Evolutionary conservation across 2,113 vertebrate species (phyloP).

Genomic region (Oreocharis arfaki): DNA sequence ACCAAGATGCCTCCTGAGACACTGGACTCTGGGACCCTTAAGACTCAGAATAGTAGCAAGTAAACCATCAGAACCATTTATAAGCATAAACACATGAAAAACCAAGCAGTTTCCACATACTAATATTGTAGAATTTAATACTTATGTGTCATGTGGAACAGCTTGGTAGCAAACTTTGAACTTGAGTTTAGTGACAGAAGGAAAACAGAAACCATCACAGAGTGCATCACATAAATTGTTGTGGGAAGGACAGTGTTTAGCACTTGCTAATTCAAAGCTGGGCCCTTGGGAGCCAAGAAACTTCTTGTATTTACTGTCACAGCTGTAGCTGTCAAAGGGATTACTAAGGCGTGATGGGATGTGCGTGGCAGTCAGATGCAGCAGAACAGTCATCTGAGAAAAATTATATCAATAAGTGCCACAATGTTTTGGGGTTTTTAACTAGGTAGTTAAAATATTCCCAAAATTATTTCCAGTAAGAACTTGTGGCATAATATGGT

Average conservation of each 20-base stretch:
- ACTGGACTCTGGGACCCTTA: neutral
- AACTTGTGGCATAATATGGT: neutral
- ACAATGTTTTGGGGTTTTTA: neutral
- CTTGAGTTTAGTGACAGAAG: neutral
- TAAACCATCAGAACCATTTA: neutral
- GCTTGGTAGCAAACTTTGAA: neutral
- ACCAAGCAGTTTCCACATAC: neutral
- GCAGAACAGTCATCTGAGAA: neutral
- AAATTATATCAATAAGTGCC: neutral
- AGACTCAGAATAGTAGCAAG: neutral
- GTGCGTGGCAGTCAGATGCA: neutral
- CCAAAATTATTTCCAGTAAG: neutral
- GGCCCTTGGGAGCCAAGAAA: neutral
- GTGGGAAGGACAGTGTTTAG: slow-evolving; percentile 1
- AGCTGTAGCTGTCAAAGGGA: slow-evolving; percentile 10
- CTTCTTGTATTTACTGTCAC: slow-evolving; percentile 3
- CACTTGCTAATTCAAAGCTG: neutral
- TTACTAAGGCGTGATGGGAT: neutral
- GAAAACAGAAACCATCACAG: neutral
- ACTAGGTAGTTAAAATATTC: neutral
- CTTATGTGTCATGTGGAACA: rapidly evolving
- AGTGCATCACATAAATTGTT: neutral
- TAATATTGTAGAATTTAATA: neutral
- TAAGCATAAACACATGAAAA: neutral
- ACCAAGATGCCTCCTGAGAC: neutral